Conservation (phyloP, 2,797 vertebrate genomes). For the Pseudomugil tenellus region DNA sequence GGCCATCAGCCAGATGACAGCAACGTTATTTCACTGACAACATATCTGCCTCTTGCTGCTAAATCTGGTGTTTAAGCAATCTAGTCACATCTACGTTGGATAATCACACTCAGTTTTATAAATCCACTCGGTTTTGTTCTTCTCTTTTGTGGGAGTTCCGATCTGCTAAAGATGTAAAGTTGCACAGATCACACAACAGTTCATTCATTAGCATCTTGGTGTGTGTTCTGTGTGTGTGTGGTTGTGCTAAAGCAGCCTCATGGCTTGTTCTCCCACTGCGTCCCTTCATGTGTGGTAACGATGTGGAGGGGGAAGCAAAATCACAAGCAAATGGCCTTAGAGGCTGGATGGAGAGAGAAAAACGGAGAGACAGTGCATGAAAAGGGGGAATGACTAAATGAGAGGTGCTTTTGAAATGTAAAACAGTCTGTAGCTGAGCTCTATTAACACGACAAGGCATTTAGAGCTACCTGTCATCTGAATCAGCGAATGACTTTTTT, state of each 20-base stretch:
- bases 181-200: constrained; percentile 35
- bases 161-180: constrained; percentile 34
- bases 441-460: constrained; percentile 59
- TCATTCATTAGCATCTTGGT: constrained; percentile 56
- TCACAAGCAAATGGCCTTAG: constrained; percentile 47
- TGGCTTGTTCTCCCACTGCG: constrained; percentile 65
- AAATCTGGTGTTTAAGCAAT: constrained; percentile 54
- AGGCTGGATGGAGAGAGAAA: constrained; percentile 26
- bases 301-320: constrained; percentile 38
- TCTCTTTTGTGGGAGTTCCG: constrained; percentile 20
- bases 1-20: neutral
- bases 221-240: constrained; percentile 27
- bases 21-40: neutral
- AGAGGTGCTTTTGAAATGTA: constrained; percentile 73
- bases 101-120: neutral
- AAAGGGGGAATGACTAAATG: constrained; percentile 43
- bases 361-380: constrained; percentile 18
- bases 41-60: neutral
- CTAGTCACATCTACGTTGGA: neutral
- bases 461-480: constrained; percentile 61
- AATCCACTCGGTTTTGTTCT: neutral
- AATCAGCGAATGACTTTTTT: constrained; percentile 43
- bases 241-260: constrained; percentile 45
- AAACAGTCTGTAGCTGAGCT: constrained; percentile 63
- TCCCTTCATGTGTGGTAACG: constrained; percentile 70